A percentile compares a stretch with the other conserved stretches of the same genome.
These are phyloP conservation scores for Bubo scandiacus DNA, from an alignment of 2,113 vertebrate species.

Conservation along the genomic window DNA sequence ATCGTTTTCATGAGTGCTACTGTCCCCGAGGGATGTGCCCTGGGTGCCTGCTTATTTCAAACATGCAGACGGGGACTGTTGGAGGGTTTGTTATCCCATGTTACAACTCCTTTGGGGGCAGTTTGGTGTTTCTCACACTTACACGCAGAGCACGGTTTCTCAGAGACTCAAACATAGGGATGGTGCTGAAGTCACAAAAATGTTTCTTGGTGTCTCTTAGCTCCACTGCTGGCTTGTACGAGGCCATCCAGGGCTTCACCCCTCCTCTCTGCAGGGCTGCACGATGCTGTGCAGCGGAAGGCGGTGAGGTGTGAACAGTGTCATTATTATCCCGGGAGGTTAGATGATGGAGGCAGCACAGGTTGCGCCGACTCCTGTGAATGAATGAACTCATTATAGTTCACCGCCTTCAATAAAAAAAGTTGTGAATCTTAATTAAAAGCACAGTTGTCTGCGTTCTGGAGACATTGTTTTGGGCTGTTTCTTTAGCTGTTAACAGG, in stretches of 20 bases:
- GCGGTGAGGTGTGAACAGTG: conserved; percentile 22
- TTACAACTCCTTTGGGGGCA: background rate
- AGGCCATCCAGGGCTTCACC: background rate
- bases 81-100: background rate
- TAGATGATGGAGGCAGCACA: background rate
- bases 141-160: background rate
- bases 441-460: conserved; percentile 48
- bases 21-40: background rate
- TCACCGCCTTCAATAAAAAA: conserved; percentile 41
- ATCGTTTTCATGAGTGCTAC: background rate
- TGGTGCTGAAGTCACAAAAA: background rate
- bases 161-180: background rate
- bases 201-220: background rate
- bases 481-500: conserved; percentile 68
- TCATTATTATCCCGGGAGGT: conserved; percentile 21
- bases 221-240: background rate
- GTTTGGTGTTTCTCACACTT: background rate
- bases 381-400: conserved; percentile 62
- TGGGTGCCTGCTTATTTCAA: conserved; percentile 20
- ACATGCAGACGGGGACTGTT: background rate
- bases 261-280: background rate
- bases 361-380: background rate
- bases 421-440: conserved; percentile 73
- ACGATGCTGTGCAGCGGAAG: background rate
- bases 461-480: conserved; percentile 58